Evolutionary conservation across 2,113 vertebrate species (phyloP).

Genomic region (Morone saxatilis): DNA sequence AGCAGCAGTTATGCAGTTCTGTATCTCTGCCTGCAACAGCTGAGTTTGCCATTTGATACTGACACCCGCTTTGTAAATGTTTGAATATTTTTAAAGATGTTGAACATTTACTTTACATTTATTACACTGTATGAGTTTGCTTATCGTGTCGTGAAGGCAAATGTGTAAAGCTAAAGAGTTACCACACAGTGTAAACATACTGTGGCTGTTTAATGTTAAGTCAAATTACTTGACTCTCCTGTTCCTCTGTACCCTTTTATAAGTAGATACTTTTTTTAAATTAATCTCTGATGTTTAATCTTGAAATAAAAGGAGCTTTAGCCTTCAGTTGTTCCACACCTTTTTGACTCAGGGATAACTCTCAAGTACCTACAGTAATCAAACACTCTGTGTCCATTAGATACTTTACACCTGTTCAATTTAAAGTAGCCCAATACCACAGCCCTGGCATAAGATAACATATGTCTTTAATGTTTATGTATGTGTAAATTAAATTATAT

Average conservation of each 20-base stretch:
- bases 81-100: background rate
- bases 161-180: slow-evolving; percentile 1
- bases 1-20: background rate
- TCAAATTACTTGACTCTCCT: no score
- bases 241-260: background rate
- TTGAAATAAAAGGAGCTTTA: background rate
- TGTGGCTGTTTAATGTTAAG: background rate
- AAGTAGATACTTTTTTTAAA: background rate
- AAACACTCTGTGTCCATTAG: background rate
- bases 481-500: background rate
- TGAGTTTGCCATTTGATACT: background rate
- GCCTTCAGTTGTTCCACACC: background rate
- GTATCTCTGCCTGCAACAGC: background rate
- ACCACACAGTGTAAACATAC: background rate
- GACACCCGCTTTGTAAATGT: slow-evolving; percentile 42
- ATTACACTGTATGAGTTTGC: slow-evolving; percentile 8
- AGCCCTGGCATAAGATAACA: background rate
- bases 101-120: slow-evolving; percentile 44
- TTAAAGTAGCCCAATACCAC: background rate
- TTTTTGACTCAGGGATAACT: background rate
- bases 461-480: no score
- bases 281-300: background rate
- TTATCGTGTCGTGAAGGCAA: slow-evolving; percentile 35
- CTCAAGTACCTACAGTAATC: background rate
- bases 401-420: background rate